Percentiles rank a stretch among this genome's conserved stretches.
These are phyloP conservation scores for Atlantisia rogersi DNA, from an alignment of 2,113 vertebrate genomes.

Conservation along the genomic window DNA sequence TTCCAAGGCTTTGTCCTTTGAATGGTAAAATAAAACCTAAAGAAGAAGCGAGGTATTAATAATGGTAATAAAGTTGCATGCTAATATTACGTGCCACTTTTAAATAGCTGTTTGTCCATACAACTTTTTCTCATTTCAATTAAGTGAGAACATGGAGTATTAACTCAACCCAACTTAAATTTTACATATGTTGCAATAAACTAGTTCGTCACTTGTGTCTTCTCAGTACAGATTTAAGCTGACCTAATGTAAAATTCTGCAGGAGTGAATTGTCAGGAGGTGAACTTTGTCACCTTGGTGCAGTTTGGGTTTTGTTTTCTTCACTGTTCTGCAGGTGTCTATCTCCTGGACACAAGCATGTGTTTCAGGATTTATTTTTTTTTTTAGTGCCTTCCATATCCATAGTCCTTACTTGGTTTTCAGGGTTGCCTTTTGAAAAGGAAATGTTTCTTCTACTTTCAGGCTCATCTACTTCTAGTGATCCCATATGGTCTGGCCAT, in stretches of 20 bases:
- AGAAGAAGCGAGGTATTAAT: neutral
- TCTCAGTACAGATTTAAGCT: neutral
- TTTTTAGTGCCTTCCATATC: neutral
- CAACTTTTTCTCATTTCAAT: neutral
- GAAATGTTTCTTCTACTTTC: slow-evolving; percentile 63
- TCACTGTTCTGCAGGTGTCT: neutral
- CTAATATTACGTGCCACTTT: neutral
- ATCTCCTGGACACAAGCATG: neutral
- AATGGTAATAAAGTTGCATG: neutral
- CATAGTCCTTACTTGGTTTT: neutral
- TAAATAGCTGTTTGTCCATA: neutral
- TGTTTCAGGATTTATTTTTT: neutral
- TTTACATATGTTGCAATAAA: neutral
- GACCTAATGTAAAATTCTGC: neutral
- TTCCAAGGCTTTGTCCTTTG: neutral
- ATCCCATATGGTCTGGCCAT: slow-evolving; percentile 92
- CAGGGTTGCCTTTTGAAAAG: slow-evolving; percentile 17
- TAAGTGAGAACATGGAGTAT: neutral
- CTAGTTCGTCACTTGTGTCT: neutral
- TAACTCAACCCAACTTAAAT: neutral
- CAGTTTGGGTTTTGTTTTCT: neutral
- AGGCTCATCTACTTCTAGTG: slow-evolving; percentile 83
- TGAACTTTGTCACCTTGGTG: neutral
- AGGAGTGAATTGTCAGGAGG: neutral
- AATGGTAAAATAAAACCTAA: neutral